Evolutionary conservation across 23 tunicate species (phyloP), one percentile per base, ranked within the genome.

Genomic region (Botrylloides violaceus): DNA sequence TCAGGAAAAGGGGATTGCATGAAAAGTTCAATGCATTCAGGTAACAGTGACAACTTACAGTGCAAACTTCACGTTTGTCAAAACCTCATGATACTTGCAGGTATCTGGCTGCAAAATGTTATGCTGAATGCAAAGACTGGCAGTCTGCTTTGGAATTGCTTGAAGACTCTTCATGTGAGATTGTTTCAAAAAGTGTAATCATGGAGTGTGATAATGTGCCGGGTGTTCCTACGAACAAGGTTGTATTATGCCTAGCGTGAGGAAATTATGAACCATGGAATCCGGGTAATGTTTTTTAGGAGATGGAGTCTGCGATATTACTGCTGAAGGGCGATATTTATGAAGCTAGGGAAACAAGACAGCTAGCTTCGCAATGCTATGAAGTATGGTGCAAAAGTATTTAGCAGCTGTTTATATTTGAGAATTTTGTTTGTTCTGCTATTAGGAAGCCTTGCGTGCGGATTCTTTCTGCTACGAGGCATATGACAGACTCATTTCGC

Each of bases 401-500:
- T 43, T 43, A 15, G 15, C 12, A 43, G 53, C n/a, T n/a, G n/a
- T n/a, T n/a, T n/a, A n/a, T n/a, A n/a, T n/a, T 43, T 9, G 9
- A 43, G 15, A 43, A 43, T 43, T 43, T 43, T 43, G 53, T 43
- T 43, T 7, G 15, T 15, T 59, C 19, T 22, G 28, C 30, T 22
- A 23, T 26, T 55, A 79, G 90, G 90, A 79, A 21, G 97, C 97
- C 3, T 59, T 90, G 43, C 71, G 66, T 30, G 78, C 65, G 21
- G 97, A 90, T 76, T 84, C 79, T 9, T 90, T 72, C 61, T 83
- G 81, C 22, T 83, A 73, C 66, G 97, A 90, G 60, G 97, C 97
- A 19, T 90, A 75, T 56, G 86, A 83, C 12, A 80, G 89, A 2
- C 32, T 90, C 21, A 66, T 86, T 34, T 74, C 58, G 19, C 85